Evolutionary conservation across 1,140 invertebrate species (phyloP).

Genomic region (Drosophila repleta): DNA sequence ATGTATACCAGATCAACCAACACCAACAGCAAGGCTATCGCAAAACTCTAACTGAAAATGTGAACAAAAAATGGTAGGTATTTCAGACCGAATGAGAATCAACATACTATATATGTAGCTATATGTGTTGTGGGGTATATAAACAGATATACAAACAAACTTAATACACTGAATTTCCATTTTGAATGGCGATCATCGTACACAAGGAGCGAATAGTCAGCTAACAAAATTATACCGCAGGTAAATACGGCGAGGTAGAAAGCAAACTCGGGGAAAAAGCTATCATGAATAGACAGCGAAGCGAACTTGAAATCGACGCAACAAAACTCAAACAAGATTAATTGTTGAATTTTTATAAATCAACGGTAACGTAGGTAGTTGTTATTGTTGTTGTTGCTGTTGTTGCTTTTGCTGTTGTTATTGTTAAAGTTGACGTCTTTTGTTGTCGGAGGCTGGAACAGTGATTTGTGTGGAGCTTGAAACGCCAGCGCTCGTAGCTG

Average conservation of each 20-base stretch:
- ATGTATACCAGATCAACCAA: constrained; percentile 46
- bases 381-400: constrained; percentile 33
- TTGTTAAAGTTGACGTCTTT: constrained; percentile 56
- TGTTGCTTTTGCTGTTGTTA: constrained; percentile 7
- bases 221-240: neutral
- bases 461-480: constrained; percentile 21
- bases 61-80: constrained; percentile 72
- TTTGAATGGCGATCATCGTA: neutral
- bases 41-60: constrained; percentile 60
- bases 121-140: too few relatives aligned
- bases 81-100: constrained; percentile 6
- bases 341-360: constrained; percentile 71
- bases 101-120: neutral
- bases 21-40: constrained; percentile 26
- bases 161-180: too few relatives aligned
- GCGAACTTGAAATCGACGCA: constrained; percentile 14
- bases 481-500: constrained; percentile 32
- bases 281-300: constrained; percentile 11
- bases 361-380: constrained; percentile 62
- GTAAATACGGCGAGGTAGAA: neutral
- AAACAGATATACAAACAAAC: too few relatives aligned
- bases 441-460: constrained; percentile 36
- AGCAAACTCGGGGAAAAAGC: neutral
- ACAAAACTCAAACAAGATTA: constrained; percentile 62
- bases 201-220: neutral